These are phyloP conservation scores for Acrobasis consociella DNA, from an alignment of 2,888 invertebrate genomes.

Conservation along the genomic window DNA sequence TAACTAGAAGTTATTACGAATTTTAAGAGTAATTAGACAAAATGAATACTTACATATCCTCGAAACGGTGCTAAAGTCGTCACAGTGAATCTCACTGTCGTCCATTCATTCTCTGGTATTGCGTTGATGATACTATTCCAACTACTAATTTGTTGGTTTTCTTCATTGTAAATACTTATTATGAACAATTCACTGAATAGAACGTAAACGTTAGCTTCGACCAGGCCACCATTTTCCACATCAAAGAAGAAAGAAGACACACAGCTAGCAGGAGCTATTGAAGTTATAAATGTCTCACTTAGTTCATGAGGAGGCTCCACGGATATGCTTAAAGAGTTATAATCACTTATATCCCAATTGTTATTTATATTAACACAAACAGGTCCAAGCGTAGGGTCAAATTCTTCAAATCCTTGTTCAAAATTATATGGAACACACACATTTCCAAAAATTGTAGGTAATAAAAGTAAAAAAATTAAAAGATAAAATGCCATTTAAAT, in stretches of 20 bases:
- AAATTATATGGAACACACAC: background rate
- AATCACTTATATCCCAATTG: background rate
- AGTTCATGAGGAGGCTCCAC: background rate
- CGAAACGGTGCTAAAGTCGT: background rate
- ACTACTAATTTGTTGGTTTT: background rate
- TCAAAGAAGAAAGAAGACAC: conserved; percentile 5
- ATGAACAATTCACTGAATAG: background rate
- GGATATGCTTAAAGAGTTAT: background rate
- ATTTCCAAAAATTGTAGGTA: conserved; percentile 5
- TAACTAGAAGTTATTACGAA: too few relatives aligned
- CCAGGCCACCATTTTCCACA: background rate
- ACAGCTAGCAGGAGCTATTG: background rate
- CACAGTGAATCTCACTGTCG: background rate
- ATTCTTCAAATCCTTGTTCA: conserved; percentile 1
- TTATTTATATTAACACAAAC: background rate
- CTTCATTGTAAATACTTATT: background rate
- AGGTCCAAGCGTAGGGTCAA: background rate
- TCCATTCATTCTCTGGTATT: background rate
- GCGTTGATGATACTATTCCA: background rate
- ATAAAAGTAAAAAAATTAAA: background rate
- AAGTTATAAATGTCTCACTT: conserved; percentile 1
- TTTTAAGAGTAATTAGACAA: background rate
- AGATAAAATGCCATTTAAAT: background rate
- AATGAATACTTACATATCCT: conserved; percentile 13
- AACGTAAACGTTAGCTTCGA: conserved; percentile 1